Evolutionary conservation across 2,797 vertebrate genomes (phyloP).

Genomic region (Sebastes nivosus): DNA sequence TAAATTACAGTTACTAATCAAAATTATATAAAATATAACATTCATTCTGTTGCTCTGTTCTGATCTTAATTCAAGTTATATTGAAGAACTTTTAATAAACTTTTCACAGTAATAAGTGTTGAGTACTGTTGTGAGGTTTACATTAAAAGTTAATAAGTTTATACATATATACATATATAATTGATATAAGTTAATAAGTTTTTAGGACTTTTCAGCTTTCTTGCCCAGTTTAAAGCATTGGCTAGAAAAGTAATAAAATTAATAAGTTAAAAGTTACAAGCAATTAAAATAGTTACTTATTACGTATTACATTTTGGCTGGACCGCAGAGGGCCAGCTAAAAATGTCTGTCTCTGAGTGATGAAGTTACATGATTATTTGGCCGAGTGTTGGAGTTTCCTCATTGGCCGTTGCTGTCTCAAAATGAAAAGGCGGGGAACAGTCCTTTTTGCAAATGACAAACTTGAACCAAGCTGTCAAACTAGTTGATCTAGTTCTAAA

Average conservation of each 20-base stretch:
- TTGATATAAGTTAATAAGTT: not conserved
- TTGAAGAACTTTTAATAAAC: not conserved
- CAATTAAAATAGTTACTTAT: not conserved
- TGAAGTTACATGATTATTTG: too few relatives aligned
- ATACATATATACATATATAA: not conserved
- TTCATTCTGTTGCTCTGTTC: not conserved
- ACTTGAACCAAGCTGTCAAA: too few relatives aligned
- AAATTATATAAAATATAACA: not conserved
- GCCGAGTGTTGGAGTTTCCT: too few relatives aligned
- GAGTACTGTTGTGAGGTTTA: too few relatives aligned
- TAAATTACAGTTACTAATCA: too few relatives aligned
- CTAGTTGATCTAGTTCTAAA: too few relatives aligned
- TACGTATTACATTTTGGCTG: not conserved
- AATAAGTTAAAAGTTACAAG: not conserved
- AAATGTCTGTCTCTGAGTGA: too few relatives aligned
- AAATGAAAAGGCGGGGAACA: too few relatives aligned
- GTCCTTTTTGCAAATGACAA: too few relatives aligned
- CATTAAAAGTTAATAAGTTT: not conserved
- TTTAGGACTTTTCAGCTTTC: not conserved
- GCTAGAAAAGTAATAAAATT: not conserved
- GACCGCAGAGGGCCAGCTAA: too few relatives aligned
- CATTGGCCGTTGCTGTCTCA: too few relatives aligned
- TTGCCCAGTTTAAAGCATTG: not conserved
- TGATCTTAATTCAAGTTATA: not conserved
- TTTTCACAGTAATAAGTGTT: too few relatives aligned